A percentile compares a stretch with the other conserved stretches of the same genome.
phyloP scores from a whole-genome alignment of 2,113 vertebrate genomes.

The Sterna hirundo region DNA sequence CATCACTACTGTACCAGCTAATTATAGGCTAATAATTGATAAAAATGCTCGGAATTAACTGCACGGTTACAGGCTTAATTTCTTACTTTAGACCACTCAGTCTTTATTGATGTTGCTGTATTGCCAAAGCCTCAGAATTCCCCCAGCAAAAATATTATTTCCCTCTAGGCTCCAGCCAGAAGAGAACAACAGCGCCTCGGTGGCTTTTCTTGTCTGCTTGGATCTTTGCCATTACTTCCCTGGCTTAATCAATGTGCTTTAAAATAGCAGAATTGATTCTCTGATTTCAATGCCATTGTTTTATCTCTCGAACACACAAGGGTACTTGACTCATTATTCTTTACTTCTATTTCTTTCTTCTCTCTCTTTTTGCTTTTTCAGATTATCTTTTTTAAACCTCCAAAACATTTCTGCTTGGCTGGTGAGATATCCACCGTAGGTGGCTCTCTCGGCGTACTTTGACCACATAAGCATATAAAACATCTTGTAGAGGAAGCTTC shows the following conservation, averaged over 20 bases:
- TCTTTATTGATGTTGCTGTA: slow-evolving; percentile 15
- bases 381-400: not conserved
- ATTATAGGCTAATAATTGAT: slow-evolving; percentile 16
- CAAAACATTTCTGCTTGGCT: not conserved
- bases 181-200: not conserved
- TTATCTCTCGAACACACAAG: slow-evolving; percentile 36
- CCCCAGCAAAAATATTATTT: slow-evolving; percentile 13
- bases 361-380: not conserved
- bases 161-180: slow-evolving; percentile 8
- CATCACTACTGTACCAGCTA: not conserved
- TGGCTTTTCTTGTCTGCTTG: slow-evolving; percentile 6
- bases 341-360: not conserved
- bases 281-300: slow-evolving; percentile 56
- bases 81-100: slow-evolving; percentile 15
- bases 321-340: not conserved
- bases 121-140: slow-evolving; percentile 24
- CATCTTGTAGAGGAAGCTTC: not conserved
- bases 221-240: slow-evolving; percentile 30
- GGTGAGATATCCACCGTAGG: not conserved
- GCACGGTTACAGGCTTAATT: slow-evolving; percentile 5
- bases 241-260: slow-evolving; percentile 60
- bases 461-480: not conserved
- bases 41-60: slow-evolving; percentile 40
- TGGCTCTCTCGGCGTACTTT: not conserved
- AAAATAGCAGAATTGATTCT: slow-evolving; percentile 61